Base-by-base conservation (phyloP, 2,113 vertebrate species). In the Prunella fulvescens region DNA sequence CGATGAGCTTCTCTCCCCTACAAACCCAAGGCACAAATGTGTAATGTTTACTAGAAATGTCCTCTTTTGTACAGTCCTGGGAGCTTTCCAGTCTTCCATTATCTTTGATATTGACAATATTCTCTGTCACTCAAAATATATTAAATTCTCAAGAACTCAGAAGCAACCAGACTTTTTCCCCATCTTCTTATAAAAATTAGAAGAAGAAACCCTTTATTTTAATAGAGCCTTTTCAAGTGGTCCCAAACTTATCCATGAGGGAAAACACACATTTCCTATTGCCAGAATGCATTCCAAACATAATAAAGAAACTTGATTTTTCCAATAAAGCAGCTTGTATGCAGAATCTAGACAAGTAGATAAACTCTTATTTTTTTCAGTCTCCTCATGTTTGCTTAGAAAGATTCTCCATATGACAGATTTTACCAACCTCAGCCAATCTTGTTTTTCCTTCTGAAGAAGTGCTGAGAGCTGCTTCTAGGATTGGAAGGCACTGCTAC, bases 391-490 rank as follows among this genome's bases (percentile, higher is more conserved):
- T 69, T 42, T 61, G 28, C 29, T 86, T 39, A 64, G 44, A 69
- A 65, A 89, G 16, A 42, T 85, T n/a, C 20, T 72, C 19, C 31
- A 7, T 9, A 47, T 17, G 22, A 35, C 39, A 72, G 60, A 51
- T 53, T 87, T 85, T 33, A 74, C 8, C 56, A 83, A 20, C 25
- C 19, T 37, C 86, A 90, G 9, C 19, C 39, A 93, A 91, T 53
- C n/a, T 74, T 78, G 57, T 78, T 96, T 89, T 90, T 80, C 58
- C 65, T 95, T 77, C 47, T 66, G 73, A 47, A 88, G 80, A 94
- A 93, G 56, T 42, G 37, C 39, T 53, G 67, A 91, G 62, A 57
- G 25, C 35, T 82, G 79, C 39, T 61, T 50, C 54, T 51, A 35
- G 62, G 62, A 77, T 39, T 70, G 77, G 82, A 96, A 86, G 74